phyloP scores from a whole-genome alignment of 2,797 vertebrate genomes.

The Phalanger gymnotis region DNA sequence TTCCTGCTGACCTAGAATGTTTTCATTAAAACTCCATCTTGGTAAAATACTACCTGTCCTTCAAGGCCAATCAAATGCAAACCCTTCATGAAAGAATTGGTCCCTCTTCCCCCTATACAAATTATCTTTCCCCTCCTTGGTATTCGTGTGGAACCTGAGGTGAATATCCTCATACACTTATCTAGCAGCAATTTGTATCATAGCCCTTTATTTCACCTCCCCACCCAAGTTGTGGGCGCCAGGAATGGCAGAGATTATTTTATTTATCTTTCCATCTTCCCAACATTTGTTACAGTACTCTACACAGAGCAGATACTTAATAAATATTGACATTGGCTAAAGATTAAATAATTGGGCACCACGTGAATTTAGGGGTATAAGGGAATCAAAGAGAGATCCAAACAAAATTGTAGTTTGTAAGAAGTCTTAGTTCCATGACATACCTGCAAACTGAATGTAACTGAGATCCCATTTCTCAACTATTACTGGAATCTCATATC shows the following conservation, averaged over 20 bases:
- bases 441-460: constrained; percentile 50
- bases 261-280: not conserved
- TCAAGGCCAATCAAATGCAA: not conserved
- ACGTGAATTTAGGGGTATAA: not conserved
- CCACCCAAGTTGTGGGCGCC: not conserved
- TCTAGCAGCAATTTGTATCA: not conserved
- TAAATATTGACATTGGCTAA: constrained; percentile 19
- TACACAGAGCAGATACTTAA: constrained; percentile 6
- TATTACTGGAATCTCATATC: constrained; percentile 27
- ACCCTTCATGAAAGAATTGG: not conserved
- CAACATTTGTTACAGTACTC: not conserved
- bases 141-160: not conserved
- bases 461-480: constrained; percentile 49
- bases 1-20: not conserved
- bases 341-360: not conserved
- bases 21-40: not conserved
- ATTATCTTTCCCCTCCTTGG: not conserved
- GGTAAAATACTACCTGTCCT: not conserved
- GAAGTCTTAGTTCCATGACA: constrained; percentile 20
- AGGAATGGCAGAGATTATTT: not conserved
- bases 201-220: not conserved
- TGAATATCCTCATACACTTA: not conserved
- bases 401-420: not conserved
- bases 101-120: not conserved
- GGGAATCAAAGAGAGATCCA: constrained; percentile 25